These are phyloP conservation scores for Turnix velox DNA, from an alignment of 2,113 vertebrate genomes.

Conservation along the genomic window DNA sequence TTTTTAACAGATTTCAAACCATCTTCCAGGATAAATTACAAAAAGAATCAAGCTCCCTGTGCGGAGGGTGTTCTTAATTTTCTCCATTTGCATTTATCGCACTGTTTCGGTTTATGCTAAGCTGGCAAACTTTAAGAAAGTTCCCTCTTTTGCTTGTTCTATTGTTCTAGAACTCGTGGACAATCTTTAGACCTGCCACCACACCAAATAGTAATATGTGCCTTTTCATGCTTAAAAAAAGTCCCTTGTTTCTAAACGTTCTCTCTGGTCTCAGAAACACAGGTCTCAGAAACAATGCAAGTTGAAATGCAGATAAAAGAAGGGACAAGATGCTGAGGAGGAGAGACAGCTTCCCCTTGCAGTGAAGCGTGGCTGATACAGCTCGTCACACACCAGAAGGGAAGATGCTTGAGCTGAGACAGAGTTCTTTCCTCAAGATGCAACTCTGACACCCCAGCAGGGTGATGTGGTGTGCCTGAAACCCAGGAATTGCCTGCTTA, in stretches of 20 bases:
- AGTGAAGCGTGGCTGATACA: accelerated
- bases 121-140: background rate
- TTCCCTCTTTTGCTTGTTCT: background rate
- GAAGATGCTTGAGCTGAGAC: background rate
- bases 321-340: background rate
- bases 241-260: background rate
- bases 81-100: background rate
- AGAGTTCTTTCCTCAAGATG: background rate
- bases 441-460: background rate
- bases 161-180: background rate
- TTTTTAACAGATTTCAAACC: background rate
- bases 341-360: background rate
- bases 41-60: background rate
- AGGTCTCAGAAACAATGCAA: background rate
- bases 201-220: background rate
- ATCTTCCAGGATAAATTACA: background rate
- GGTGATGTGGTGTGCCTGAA: accelerated
- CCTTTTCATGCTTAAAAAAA: background rate
- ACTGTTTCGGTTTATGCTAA: background rate
- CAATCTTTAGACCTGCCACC: background rate
- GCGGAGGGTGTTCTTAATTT: background rate
- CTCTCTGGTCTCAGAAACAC: too few species aligned
- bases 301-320: background rate
- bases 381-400: accelerated
- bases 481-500: accelerated